A percentile compares a stretch with the other conserved stretches of the same genome.
Evolutionary conservation across 2,888 invertebrate genomes (phyloP).

Genomic region (Cerceris rybyensis): DNA sequence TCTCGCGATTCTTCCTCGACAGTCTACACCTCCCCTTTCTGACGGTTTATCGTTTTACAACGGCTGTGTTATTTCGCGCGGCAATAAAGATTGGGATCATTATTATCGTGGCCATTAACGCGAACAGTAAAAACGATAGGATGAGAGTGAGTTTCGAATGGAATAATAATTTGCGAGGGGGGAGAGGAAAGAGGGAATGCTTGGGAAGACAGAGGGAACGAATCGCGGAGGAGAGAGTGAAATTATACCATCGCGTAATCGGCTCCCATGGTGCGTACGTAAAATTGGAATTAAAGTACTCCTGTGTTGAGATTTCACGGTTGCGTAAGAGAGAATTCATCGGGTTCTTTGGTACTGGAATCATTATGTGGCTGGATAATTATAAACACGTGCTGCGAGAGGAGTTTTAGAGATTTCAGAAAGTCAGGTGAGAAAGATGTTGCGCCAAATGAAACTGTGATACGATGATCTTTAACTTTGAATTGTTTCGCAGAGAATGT

Average conservation of each 20-base stretch:
- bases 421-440: too few species aligned
- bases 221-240: neutral
- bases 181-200: neutral
- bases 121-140: conserved; percentile 40
- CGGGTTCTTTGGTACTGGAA: too few species aligned
- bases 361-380: too few species aligned
- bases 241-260: conserved; percentile 18
- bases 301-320: conserved; percentile 25
- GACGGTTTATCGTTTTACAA: conserved; percentile 63
- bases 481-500: too few species aligned
- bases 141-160: conserved; percentile 42
- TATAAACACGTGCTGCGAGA: too few species aligned
- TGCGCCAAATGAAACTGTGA: too few species aligned
- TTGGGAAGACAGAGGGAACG: neutral
- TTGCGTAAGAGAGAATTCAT: neutral
- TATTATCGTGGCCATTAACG: conserved; percentile 61
- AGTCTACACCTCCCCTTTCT: conserved; percentile 11
- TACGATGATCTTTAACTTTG: too few species aligned
- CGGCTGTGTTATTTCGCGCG: conserved; percentile 51
- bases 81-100: conserved; percentile 63
- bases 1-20: neutral
- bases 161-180: conserved; percentile 60
- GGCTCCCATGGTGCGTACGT: conserved; percentile 1
- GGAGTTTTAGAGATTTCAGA: too few species aligned
- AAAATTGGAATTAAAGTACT: conserved; percentile 47